Evolutionary conservation across 2,888 invertebrate species (phyloP).

Genomic region (Hypolimnas misippus): DNA sequence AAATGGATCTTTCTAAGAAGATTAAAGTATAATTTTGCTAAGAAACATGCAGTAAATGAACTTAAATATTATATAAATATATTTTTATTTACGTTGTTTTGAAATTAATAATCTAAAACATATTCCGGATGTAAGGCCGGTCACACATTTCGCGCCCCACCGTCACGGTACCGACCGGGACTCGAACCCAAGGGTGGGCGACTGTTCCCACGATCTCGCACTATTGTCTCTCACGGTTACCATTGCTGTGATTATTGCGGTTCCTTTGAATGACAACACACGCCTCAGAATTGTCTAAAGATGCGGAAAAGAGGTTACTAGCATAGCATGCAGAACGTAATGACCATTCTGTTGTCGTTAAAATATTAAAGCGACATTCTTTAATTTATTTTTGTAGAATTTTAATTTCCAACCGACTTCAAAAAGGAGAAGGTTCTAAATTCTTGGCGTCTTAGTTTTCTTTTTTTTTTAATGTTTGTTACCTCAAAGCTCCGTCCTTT

Average conservation of each 20-base stretch:
- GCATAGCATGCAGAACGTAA: too few species aligned
- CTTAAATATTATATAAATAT: too few species aligned
- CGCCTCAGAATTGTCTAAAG: slow-evolving; percentile 33
- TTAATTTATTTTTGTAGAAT: background rate
- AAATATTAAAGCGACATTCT: background rate
- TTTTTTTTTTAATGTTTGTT: too few species aligned
- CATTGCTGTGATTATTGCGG: slow-evolving; percentile 69
- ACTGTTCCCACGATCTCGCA: slow-evolving; percentile 73
- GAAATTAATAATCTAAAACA: slow-evolving; percentile 56
- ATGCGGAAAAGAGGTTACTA: slow-evolving; percentile 11
- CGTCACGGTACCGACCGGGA: slow-evolving; percentile 69
- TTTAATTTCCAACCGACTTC: too few species aligned
- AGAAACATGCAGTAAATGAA: too few species aligned
- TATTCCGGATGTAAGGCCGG: slow-evolving; percentile 67
- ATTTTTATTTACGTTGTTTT: slow-evolving; percentile 8
- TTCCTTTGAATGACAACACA: slow-evolving; percentile 46
- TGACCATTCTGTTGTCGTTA: background rate
- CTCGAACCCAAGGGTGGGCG: slow-evolving; percentile 71
- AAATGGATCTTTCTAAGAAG: too few species aligned
- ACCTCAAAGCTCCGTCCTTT: too few species aligned
- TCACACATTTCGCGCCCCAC: slow-evolving; percentile 75
- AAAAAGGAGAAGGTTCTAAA: too few species aligned
- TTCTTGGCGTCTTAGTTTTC: too few species aligned
- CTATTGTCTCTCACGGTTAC: slow-evolving; percentile 74
- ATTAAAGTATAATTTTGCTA: too few species aligned